These are phyloP conservation scores for Tenualosa ilisha DNA, from an alignment of 2,797 vertebrate species.

Conservation along the genomic window DNA sequence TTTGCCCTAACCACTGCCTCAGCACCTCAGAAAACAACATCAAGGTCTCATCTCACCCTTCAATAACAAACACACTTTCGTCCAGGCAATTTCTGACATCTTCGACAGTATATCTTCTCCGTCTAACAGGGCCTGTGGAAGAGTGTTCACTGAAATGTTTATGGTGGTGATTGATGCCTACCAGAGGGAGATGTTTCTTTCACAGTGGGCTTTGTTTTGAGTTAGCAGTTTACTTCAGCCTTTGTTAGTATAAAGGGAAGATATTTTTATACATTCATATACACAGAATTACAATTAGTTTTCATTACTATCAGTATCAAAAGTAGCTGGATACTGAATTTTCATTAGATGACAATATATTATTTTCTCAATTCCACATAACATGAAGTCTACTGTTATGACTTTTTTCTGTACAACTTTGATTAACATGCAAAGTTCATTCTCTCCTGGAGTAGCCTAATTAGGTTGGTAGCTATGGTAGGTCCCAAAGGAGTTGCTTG, in stretches of 20 bases:
- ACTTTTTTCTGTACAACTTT: neutral
- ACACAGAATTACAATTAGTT: neutral
- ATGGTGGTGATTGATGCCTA: neutral
- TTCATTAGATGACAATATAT: neutral
- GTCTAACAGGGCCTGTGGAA: neutral
- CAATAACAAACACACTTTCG: neutral
- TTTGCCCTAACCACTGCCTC: neutral
- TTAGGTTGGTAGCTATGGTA: slow-evolving; percentile 69
- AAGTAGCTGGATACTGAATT: too few relatives aligned
- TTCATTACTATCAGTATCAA: neutral
- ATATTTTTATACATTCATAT: neutral
- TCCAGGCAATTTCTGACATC: neutral
- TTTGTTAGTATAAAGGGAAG: neutral
- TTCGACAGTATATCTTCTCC: neutral
- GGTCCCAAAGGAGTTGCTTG: slow-evolving; percentile 67
- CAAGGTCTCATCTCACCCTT: slow-evolving; percentile 76
- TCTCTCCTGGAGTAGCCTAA: slow-evolving; percentile 67
- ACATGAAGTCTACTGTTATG: neutral
- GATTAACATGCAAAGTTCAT: slow-evolving; percentile 57
- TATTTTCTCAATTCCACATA: neutral
- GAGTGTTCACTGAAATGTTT: neutral
- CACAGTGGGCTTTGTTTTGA: neutral
- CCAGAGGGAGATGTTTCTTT: neutral
- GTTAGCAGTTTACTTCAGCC: neutral
- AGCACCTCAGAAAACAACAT: slow-evolving; percentile 65